phyloP scores from a whole-genome alignment of 2,113 vertebrate species.

The Calyptommatus sinebrachiatus region DNA sequence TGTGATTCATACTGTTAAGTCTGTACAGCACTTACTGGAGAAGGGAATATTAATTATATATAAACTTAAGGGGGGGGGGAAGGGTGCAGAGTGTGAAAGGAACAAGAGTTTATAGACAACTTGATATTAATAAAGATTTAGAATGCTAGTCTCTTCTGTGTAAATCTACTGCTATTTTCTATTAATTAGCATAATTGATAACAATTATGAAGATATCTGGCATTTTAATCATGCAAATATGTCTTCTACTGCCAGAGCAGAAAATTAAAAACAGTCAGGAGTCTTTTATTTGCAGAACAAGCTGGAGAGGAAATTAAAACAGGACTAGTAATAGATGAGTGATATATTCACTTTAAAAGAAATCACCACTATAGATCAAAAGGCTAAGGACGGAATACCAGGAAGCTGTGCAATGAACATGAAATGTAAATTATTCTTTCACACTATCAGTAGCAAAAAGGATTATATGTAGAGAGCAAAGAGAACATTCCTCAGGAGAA shows the following conservation, averaged over 20 bases:
- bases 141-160: slow-evolving; percentile 38
- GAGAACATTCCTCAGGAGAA: not conserved
- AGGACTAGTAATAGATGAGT: slow-evolving; percentile 52
- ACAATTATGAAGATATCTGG: slow-evolving; percentile 64
- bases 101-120: slow-evolving; percentile 33
- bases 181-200: slow-evolving; percentile 78
- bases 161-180: slow-evolving; percentile 60
- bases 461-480: not conserved
- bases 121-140: slow-evolving; percentile 58
- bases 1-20: slow-evolving; percentile 14
- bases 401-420: slow-evolving; percentile 3
- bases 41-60: slow-evolving; percentile 49
- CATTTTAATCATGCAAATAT: slow-evolving; percentile 73
- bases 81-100: slow-evolving; percentile 23
- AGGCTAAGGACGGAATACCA: slow-evolving; percentile 12
- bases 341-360: slow-evolving; percentile 48
- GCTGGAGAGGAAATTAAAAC: slow-evolving; percentile 66
- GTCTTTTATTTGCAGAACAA: slow-evolving; percentile 63
- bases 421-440: not conserved
- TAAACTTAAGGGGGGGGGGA: slow-evolving; percentile 42
- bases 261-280: slow-evolving; percentile 69
- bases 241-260: slow-evolving; percentile 66
- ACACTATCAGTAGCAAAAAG: not conserved
- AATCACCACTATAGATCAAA: slow-evolving; percentile 36
- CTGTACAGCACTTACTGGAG: slow-evolving; percentile 22